These are phyloP conservation scores for Clarias magur DNA, from an alignment of 2,113 vertebrate genomes.

Conservation along the genomic window DNA sequence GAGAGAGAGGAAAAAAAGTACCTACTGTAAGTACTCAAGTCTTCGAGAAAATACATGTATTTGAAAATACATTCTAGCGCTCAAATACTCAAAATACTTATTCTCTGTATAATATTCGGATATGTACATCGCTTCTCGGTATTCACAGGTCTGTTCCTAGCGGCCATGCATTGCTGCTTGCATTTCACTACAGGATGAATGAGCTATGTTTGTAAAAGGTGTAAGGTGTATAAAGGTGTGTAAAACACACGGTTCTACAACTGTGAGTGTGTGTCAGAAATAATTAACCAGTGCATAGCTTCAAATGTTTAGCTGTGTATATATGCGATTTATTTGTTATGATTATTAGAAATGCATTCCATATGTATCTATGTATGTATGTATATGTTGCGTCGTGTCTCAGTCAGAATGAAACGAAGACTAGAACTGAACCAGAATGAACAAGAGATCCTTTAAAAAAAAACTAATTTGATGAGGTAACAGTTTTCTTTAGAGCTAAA, in stretches of 20 bases:
- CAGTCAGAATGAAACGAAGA: background rate
- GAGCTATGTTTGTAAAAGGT: background rate
- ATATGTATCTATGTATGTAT: too few relatives aligned
- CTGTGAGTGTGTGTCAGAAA: constrained; percentile 8
- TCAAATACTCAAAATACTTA: constrained; percentile 48
- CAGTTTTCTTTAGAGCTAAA: background rate
- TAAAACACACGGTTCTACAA: background rate
- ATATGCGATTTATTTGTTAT: background rate
- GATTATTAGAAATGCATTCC: background rate
- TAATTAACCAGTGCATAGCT: constrained; percentile 41
- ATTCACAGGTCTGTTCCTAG: constrained; percentile 17
- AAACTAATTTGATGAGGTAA: background rate
- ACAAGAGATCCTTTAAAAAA: background rate
- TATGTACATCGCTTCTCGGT: constrained; percentile 36
- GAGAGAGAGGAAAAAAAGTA: background rate
- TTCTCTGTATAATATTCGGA: constrained; percentile 38
- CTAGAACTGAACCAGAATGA: background rate
- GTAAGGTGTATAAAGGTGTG: background rate
- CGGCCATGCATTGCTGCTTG: constrained; percentile 19
- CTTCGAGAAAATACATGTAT: constrained; percentile 50
- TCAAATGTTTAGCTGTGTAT: constrained; percentile 17
- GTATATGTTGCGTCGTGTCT: background rate
- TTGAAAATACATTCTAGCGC: constrained; percentile 50
- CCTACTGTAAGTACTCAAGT: constrained; percentile 22
- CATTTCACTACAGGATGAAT: constrained; percentile 2